phyloP scores from a whole-genome alignment of 2,113 vertebrate genomes.

The Psilopogon haemacephalus region DNA sequence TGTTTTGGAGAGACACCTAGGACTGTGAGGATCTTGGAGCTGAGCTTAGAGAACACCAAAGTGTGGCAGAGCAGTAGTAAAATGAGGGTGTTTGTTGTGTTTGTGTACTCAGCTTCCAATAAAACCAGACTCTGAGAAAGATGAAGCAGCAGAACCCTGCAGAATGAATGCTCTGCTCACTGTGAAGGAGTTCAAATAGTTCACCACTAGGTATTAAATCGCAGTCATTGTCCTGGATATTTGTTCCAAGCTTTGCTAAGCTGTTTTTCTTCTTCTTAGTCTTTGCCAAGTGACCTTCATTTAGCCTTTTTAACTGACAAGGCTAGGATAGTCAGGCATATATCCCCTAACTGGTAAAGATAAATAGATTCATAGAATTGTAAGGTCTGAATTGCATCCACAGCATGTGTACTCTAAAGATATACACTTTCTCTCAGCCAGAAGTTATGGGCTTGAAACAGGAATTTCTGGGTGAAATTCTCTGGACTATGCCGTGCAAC shows the following conservation, averaged over 20 bases:
- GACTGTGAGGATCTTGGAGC: background rate
- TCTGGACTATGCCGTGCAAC: background rate
- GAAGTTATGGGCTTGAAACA: background rate
- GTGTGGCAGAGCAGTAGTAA: background rate
- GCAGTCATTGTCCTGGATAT: background rate
- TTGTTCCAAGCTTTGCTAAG: background rate
- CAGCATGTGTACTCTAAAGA: background rate
- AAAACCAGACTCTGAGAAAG: background rate
- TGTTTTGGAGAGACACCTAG: background rate
- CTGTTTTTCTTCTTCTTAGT: background rate
- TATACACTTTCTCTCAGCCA: background rate
- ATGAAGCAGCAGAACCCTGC: background rate
- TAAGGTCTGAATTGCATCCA: slow-evolving; percentile 22
- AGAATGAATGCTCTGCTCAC: background rate
- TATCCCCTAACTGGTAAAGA: slow-evolving; percentile 4
- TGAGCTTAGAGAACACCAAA: background rate
- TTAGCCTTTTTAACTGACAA: background rate
- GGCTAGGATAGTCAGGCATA: background rate
- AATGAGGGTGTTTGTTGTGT: background rate
- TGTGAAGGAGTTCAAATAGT: background rate
- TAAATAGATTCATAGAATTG: slow-evolving; percentile 34
- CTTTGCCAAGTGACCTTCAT: slow-evolving; percentile 27
- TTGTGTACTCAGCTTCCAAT: background rate
- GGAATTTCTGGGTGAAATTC: slow-evolving; percentile 14
- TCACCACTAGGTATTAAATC: background rate